Percentiles rank a stretch among this genome's conserved stretches.
Conservation (phyloP, 2,888 invertebrate genomes). For the Leptothorax acervorum region DNA sequence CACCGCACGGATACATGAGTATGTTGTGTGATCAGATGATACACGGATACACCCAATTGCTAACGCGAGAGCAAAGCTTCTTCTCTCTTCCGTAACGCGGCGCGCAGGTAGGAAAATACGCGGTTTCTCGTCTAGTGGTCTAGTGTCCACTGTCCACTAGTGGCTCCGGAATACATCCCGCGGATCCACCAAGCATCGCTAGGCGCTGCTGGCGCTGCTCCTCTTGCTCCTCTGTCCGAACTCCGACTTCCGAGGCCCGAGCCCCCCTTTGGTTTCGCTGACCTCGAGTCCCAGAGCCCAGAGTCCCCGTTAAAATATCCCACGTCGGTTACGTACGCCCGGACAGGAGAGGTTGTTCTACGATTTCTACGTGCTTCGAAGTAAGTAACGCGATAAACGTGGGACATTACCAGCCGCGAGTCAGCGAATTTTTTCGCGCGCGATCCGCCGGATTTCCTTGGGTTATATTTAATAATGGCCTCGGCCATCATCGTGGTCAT, state of each 20-base stretch:
- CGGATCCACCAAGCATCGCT: too few species aligned
- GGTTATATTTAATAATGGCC: constrained; percentile 53
- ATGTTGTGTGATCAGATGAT: too few species aligned
- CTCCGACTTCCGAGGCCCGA: too few species aligned
- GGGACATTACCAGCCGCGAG: background rate
- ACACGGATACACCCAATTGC: too few species aligned
- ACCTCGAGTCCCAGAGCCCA: constrained; percentile 76
- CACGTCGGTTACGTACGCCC: constrained; percentile 76
- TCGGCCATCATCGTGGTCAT: constrained; percentile 80
- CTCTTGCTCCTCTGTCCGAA: constrained; percentile 62
- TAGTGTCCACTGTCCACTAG: constrained; percentile 17
- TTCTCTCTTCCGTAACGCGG: constrained; percentile 7
- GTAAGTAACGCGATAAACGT: constrained; percentile 75
- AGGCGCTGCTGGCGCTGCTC: constrained; percentile 7
- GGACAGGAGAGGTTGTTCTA: constrained; percentile 80
- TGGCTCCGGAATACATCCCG: too few species aligned
- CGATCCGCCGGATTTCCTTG: constrained; percentile 8
- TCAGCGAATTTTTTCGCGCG: background rate
- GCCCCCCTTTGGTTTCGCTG: constrained; percentile 78
- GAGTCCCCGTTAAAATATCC: constrained; percentile 80
- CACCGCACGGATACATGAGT: too few species aligned
- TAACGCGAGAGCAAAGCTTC: too few species aligned
- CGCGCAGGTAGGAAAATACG: background rate
- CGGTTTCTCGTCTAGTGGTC: constrained; percentile 69
- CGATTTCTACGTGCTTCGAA: constrained; percentile 81